A percentile compares a stretch with the other conserved stretches of the same genome.
Conservation (phyloP, 2,797 vertebrate species). For the Amphiprion clarkii region DNA sequence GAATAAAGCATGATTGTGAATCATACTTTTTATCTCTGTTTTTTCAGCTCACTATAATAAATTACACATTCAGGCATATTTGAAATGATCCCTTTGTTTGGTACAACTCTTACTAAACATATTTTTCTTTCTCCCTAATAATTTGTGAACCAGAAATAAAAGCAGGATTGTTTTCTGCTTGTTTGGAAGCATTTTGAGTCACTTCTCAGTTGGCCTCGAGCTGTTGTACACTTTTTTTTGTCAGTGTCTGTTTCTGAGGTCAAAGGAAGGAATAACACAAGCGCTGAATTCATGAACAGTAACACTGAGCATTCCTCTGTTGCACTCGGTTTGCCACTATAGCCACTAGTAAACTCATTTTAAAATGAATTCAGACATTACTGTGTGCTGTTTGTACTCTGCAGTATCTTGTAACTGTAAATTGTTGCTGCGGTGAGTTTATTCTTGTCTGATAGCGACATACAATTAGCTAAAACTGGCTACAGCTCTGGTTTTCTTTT, state of each 20-base stretch:
- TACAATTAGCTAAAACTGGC: too few relatives aligned
- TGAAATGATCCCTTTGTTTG: background rate
- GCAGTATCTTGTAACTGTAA: background rate
- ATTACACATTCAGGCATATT: constrained; percentile 7
- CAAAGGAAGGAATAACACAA: background rate
- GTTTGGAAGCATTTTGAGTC: background rate
- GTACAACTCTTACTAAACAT: background rate
- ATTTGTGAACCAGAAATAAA: background rate
- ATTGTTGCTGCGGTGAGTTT: too few relatives aligned
- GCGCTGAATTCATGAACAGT: too few relatives aligned
- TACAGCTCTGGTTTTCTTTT: too few relatives aligned
- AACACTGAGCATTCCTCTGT: background rate
- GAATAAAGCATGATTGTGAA: constrained; percentile 91
- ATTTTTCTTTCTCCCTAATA: background rate
- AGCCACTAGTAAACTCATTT: background rate
- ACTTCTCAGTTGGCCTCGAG: background rate
- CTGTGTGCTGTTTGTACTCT: background rate
- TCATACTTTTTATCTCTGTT: constrained; percentile 65
- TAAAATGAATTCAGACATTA: too few relatives aligned
- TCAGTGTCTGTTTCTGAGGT: background rate
- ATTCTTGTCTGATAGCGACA: too few relatives aligned
- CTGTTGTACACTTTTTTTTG: background rate
- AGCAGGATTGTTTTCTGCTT: background rate
- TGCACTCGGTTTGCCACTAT: background rate
- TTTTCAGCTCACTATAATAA: constrained; percentile 31